phyloP scores from a whole-genome alignment of 2,113 vertebrate species.

The Gnathonemus longibarbis region DNA sequence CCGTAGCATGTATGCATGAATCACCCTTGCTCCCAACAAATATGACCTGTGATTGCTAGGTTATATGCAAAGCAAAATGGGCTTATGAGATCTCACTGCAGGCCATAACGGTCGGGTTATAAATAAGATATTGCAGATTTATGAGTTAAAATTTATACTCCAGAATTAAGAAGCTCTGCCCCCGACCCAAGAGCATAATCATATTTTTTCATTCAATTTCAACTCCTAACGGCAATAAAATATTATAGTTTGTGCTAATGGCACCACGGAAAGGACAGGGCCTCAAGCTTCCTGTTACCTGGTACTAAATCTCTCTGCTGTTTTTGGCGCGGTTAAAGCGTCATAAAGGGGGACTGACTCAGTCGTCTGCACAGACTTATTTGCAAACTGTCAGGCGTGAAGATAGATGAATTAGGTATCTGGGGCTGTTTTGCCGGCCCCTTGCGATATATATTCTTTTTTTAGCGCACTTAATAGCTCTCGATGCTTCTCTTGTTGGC shows the following conservation, averaged over 20 bases:
- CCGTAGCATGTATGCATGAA: not conserved
- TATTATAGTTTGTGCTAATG: not conserved
- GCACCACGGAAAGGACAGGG: not conserved
- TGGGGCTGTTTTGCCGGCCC: not conserved
- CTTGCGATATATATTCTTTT: not conserved
- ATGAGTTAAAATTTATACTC: not conserved
- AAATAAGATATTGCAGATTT: not conserved
- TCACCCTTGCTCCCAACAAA: not conserved
- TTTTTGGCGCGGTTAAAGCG: not conserved
- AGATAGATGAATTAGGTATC: not conserved
- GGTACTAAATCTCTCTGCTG: not conserved
- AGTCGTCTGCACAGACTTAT: not conserved
- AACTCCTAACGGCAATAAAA: not conserved
- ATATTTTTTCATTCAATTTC: conserved; percentile 9
- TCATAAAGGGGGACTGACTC: not conserved
- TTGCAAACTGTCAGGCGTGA: not conserved
- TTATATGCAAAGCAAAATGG: not conserved
- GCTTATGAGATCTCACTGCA: not conserved
- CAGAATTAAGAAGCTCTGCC: not conserved
- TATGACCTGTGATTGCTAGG: not conserved
- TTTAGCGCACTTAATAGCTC: not conserved
- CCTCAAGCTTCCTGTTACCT: not conserved
- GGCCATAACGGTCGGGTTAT: not conserved
- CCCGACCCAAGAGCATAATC: not conserved
- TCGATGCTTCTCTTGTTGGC: not conserved